Base-by-base conservation (phyloP, 2,888 invertebrate genomes). In the Congeria kusceri region DNA sequence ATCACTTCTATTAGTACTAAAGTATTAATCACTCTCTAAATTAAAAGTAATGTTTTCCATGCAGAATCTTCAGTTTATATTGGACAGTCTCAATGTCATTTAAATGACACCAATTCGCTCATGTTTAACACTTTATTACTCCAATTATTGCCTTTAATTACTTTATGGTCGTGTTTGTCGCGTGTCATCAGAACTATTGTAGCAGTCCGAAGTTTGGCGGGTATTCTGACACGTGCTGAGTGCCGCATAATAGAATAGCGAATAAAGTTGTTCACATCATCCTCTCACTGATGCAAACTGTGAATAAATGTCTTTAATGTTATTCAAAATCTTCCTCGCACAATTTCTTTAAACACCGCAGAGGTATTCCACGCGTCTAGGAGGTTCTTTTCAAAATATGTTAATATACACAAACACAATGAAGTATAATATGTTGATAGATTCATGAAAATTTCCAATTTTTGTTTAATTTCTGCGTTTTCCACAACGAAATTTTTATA, bases 61-160 rank as follows among this genome's bases (percentile, higher is more conserved):
- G 39, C 39, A 32, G n/a, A 29, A 32, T 29, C 18, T 3, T 64
- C 27, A 47, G 23, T 44, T 67, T 62, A 32, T 66, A 53, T 46
- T 57, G 3, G 15, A 20, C 27, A 15, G 44, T 57, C 49, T 58
- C 47, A 57, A 57, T 76, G 80, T 72, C 80, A 77, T 72, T 25
- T 53, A 65, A 69, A 80, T 80, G 76, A 62, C 76, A 77, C 32
- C 66, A 46, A 70, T 80, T 76, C 69, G 72, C 76, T 77, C 80
- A 53, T 59, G 32, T 32, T 77, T 77, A 72, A 62, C 76, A 76
- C 73, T 56, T 77, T 64, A 80, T 76, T 80, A 61, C 68, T 66
- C 74, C n/a, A 53, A 25, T 71, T 39, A 57, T 64, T 58, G 53
- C 47, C 28, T 47, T 15, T 65, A 46, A 68, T 66, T 59, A 58